phyloP scores from a whole-genome alignment of 2,888 invertebrate species.

The Hypolimnas misippus region DNA sequence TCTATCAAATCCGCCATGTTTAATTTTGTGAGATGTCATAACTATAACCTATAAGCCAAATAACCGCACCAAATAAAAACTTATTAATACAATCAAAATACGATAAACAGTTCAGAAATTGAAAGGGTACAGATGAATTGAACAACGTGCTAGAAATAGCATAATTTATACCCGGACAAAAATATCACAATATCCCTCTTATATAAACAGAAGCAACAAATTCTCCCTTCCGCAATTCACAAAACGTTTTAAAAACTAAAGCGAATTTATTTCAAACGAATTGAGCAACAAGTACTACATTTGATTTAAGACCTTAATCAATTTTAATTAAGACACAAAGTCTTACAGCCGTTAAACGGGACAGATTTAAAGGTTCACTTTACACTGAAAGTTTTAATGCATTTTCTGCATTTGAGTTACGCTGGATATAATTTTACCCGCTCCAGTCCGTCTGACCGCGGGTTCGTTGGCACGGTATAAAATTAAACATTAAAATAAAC shows the following conservation, averaged over 20 bases:
- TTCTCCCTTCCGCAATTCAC: slow-evolving; percentile 12
- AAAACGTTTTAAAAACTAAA: slow-evolving; percentile 40
- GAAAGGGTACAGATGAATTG: neutral
- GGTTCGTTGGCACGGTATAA: slow-evolving; percentile 78
- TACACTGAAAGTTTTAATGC: slow-evolving; percentile 50
- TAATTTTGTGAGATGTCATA: too few species aligned
- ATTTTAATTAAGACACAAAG: slow-evolving; percentile 37
- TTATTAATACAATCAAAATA: too few species aligned
- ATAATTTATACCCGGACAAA: neutral
- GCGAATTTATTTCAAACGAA: slow-evolving; percentile 41
- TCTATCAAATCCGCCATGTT: too few species aligned
- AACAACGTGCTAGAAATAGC: neutral
- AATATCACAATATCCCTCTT: neutral
- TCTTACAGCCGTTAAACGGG: slow-evolving; percentile 41
- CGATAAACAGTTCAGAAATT: too few species aligned
- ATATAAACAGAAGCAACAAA: neutral
- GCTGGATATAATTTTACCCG: slow-evolving; percentile 54
- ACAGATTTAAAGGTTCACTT: slow-evolving; percentile 43
- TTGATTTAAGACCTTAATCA: slow-evolving; percentile 37
- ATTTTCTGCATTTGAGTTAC: slow-evolving; percentile 48
- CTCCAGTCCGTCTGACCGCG: slow-evolving; percentile 38
- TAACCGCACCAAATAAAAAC: too few species aligned
- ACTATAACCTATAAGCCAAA: too few species aligned
- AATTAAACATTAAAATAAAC: slow-evolving; percentile 82
- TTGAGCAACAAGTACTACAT: slow-evolving; percentile 4